Evolutionary conservation across 2,113 vertebrate species (phyloP).

Genomic region (Urocitellus parryii): DNA sequence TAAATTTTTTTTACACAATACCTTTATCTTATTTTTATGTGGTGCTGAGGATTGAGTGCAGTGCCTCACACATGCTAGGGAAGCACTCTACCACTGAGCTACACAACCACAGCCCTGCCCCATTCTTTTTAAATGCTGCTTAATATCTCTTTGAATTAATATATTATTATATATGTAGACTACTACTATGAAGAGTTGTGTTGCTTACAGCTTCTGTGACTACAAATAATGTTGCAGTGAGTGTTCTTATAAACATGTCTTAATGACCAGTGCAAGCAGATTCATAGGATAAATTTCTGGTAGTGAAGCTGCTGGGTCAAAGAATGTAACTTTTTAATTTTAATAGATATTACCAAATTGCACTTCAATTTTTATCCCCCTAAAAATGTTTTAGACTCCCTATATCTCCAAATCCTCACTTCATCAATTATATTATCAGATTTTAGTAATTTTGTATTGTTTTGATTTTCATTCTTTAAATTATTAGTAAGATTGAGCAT

Average conservation of each 20-base stretch:
- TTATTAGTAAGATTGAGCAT: neutral
- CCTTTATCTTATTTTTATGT: too few relatives aligned
- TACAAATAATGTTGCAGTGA: conserved; percentile 3
- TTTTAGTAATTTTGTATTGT: neutral
- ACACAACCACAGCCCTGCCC: too few relatives aligned
- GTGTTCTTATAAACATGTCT: neutral
- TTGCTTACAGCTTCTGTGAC: conserved; percentile 3
- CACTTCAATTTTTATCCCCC: neutral
- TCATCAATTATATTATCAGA: neutral
- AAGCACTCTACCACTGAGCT: too few relatives aligned
- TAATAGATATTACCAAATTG: neutral
- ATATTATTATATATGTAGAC: neutral
- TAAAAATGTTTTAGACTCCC: neutral
- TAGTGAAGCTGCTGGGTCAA: neutral
- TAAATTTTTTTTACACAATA: neutral
- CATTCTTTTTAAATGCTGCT: neutral
- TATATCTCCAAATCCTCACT: neutral
- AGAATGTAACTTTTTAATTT: conserved; percentile 5
- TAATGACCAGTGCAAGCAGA: neutral
- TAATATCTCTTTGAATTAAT: neutral
- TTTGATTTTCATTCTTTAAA: conserved; percentile 33
- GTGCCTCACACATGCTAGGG: too few relatives aligned
- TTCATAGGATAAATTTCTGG: conserved; percentile 19
- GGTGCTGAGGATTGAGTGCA: too few relatives aligned
- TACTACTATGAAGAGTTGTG: neutral